Evolutionary conservation across 2,113 vertebrate species (phyloP).

Genomic region (Zosterops japonicus): DNA sequence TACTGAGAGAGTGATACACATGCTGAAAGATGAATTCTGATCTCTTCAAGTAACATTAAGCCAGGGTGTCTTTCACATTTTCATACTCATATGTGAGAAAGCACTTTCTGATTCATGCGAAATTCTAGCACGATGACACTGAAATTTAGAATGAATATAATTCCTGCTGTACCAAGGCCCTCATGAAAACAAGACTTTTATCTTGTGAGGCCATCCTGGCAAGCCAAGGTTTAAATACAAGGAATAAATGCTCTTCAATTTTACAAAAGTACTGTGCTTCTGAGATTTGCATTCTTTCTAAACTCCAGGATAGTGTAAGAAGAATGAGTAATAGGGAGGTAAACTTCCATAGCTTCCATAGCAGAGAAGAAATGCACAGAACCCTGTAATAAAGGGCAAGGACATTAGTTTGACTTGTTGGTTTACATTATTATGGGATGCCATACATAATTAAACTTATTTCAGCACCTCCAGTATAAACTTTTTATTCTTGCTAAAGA

Average conservation of each 20-base stretch:
- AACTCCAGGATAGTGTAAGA: neutral
- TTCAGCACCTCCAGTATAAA: neutral
- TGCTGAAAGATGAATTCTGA: slow-evolving; percentile 16
- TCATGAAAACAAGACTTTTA: slow-evolving; percentile 15
- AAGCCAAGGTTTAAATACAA: slow-evolving; percentile 27
- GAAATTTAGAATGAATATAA: slow-evolving; percentile 5
- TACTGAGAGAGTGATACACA: neutral
- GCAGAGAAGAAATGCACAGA: neutral
- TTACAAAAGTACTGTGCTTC: neutral
- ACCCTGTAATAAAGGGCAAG: neutral
- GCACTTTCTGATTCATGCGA: slow-evolving; percentile 31
- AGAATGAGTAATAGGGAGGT: neutral
- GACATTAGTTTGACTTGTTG: neutral
- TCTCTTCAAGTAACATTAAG: slow-evolving; percentile 14
- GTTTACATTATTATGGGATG: slow-evolving; percentile 30
- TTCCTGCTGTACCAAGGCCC: neutral
- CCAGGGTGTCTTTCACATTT: neutral
- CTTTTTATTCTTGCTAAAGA: neutral
- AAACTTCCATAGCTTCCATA: neutral
- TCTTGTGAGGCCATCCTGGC: slow-evolving; percentile 25
- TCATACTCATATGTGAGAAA: neutral
- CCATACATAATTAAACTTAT: slow-evolving; percentile 52
- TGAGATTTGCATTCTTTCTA: neutral
- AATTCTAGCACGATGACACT: neutral
- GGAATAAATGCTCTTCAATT: slow-evolving; percentile 14